Evolutionary conservation across 92 coral and sea anemone species (phyloP).

Genomic region (Epizoanthus illoricatus): DNA sequence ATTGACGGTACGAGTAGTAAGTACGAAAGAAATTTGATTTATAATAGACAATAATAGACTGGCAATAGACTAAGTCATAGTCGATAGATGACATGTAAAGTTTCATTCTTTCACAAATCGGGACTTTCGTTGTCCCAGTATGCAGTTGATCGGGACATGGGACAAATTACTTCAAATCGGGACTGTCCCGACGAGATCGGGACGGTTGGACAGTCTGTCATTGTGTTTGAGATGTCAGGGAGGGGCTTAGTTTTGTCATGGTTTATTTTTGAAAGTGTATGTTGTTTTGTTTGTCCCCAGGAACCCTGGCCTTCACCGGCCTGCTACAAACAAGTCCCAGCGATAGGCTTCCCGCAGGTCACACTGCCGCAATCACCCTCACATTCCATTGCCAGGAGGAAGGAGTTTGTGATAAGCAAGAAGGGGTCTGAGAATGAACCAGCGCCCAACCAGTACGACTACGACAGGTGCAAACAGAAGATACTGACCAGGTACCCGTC

Average conservation of each 20-base stretch:
- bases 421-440: slow-evolving; percentile 84
- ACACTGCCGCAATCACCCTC: slow-evolving; percentile 81
- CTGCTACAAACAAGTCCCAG: slow-evolving; percentile 62
- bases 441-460: slow-evolving; percentile 78
- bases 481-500: slow-evolving; percentile 69
- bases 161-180: too few relatives aligned
- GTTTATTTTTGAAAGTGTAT: not conserved
- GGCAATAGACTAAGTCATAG: too few relatives aligned
- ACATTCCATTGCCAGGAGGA: slow-evolving; percentile 73
- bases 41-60: too few relatives aligned
- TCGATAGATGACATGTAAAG: too few relatives aligned
- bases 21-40: too few relatives aligned
- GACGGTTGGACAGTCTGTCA: too few relatives aligned
- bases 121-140: too few relatives aligned
- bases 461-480: slow-evolving; percentile 46
- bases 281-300: slow-evolving; percentile 1
- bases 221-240: not conserved
- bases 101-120: too few relatives aligned
- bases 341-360: slow-evolving; percentile 72
- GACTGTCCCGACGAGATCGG: too few relatives aligned
- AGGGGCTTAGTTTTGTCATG: not conserved
- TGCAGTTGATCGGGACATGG: too few relatives aligned
- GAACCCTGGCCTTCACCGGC: slow-evolving; percentile 96
- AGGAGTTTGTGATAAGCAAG: slow-evolving; percentile 58
- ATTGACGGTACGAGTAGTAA: too few relatives aligned